Evolutionary conservation across 2,888 invertebrate species (phyloP), one percentile per base, ranked within the genome.

Genomic region (Phoenoteleia sp.): DNA sequence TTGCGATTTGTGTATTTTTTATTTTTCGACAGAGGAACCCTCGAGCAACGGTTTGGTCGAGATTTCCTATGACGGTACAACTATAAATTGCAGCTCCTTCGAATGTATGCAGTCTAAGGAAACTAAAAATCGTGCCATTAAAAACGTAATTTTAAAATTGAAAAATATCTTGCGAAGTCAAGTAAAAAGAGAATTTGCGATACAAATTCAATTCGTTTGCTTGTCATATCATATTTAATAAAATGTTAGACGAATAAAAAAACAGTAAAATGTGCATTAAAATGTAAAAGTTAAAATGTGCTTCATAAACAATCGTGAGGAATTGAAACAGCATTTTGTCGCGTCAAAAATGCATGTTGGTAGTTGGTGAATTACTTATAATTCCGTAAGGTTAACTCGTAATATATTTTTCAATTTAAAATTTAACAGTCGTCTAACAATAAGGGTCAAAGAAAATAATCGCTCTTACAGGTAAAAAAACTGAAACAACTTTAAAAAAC

Each of bases 51-150:
- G 33, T 49, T 54, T 71, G 54, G 62, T 71, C 71, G 62, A 79
- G 79, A 54, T 54, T 72, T 56, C 27, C 75, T 27, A 58, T 39
- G 9, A 25, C 54, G 25, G 27, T 64, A 72, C 42, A 72, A 67
- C 64, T 64, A 52, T 60, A 82, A 67, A 36, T 21, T 17, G 76
- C 52, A 76, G 82, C 76, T n/a, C 19, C 76, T 82, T 76, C 75
- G 47, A n/a, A 19, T 76, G 82, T 71, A 76, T 71, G 56, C 76
- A 76, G 76, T 36, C 23, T 15, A 6, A 27, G 23, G 19, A 64
- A 74, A 74, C 2, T 11, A 36, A 58, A 33, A 29, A 33, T 11
- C n/a, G 15, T 39, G n/a, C n/a, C n/a, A n/a, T n/a, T 23, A 39
- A 54, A 25, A 27, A 15, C 33, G n/a, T 17, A 49, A 0, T n/a